phyloP scores from a whole-genome alignment of 2,888 invertebrate species.

The Epinotia bilunana region DNA sequence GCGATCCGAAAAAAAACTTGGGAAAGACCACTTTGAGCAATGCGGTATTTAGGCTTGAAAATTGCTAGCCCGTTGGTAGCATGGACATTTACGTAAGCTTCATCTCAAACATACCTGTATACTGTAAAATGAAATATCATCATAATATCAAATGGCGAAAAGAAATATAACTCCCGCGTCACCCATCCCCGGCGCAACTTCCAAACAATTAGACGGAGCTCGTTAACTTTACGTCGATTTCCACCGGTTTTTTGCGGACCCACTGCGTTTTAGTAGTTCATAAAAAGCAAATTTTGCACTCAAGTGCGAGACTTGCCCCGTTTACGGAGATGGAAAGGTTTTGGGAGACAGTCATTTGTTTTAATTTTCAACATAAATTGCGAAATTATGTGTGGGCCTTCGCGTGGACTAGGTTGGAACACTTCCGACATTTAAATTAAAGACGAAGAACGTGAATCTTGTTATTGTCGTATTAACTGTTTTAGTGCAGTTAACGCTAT shows the following conservation, averaged over 20 bases:
- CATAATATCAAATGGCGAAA: slow-evolving; percentile 74
- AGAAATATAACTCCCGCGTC: slow-evolving; percentile 68
- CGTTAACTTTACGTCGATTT: slow-evolving; percentile 74
- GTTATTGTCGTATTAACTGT: not conserved
- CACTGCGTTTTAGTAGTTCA: slow-evolving; percentile 66
- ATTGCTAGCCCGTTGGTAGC: not conserved
- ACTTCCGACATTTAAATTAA: not conserved
- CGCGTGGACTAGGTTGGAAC: not conserved
- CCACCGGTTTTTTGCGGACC: slow-evolving; percentile 54
- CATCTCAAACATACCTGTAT: slow-evolving; percentile 53
- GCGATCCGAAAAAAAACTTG: too few species aligned
- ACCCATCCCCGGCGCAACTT: slow-evolving; percentile 67
- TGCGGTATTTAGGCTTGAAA: too few species aligned
- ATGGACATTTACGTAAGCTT: slow-evolving; percentile 12
- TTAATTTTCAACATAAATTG: slow-evolving; percentile 13
- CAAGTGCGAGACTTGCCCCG: not conserved
- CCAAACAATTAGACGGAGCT: slow-evolving; percentile 80
- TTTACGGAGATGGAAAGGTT: slow-evolving; percentile 10
- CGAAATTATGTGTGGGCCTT: not conserved
- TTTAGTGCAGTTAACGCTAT: too few species aligned
- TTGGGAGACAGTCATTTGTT: slow-evolving; percentile 25
- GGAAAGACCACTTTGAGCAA: too few species aligned
- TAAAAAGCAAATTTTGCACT: slow-evolving; percentile 51
- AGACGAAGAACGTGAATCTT: not conserved
- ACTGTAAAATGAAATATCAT: slow-evolving; percentile 72